Conservation (phyloP, 2,797 vertebrate genomes). For the Hippoglossus hippoglossus region DNA sequence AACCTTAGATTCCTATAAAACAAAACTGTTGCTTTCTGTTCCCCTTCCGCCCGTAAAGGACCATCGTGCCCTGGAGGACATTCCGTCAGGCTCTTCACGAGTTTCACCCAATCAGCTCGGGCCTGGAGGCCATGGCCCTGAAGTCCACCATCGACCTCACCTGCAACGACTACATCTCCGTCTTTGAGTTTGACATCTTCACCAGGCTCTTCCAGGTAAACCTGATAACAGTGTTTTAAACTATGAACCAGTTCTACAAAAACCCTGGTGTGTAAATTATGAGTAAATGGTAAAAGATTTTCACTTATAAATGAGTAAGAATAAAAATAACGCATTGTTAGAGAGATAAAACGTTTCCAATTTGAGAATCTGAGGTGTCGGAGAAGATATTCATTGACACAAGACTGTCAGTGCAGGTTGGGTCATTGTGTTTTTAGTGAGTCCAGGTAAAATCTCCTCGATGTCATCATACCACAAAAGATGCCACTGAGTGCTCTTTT, state of each 20-base stretch:
- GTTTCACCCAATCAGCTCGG: conserved; percentile 97
- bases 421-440: background rate
- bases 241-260: too few species aligned
- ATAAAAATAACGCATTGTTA: background rate
- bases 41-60: conserved; percentile 78
- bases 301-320: background rate
- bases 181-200: conserved; percentile 99
- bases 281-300: background rate
- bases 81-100: conserved; percentile 96
- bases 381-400: background rate
- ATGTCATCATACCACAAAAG: too few species aligned
- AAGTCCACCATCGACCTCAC: conserved; percentile 99
- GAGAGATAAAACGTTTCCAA: background rate
- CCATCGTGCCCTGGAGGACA: conserved; percentile 97
- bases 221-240: too few species aligned
- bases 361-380: background rate
- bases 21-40: background rate
- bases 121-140: conserved; percentile 97
- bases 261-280: too few species aligned
- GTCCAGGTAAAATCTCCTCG: background rate
- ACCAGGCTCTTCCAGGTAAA: conserved; percentile 96
- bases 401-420: too few species aligned
- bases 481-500: too few species aligned
- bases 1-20: background rate
- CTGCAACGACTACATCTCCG: conserved; percentile 99